These are phyloP conservation scores for Harmothoe impar DNA, from an alignment of 2,888 invertebrate genomes.

Conservation along the genomic window DNA sequence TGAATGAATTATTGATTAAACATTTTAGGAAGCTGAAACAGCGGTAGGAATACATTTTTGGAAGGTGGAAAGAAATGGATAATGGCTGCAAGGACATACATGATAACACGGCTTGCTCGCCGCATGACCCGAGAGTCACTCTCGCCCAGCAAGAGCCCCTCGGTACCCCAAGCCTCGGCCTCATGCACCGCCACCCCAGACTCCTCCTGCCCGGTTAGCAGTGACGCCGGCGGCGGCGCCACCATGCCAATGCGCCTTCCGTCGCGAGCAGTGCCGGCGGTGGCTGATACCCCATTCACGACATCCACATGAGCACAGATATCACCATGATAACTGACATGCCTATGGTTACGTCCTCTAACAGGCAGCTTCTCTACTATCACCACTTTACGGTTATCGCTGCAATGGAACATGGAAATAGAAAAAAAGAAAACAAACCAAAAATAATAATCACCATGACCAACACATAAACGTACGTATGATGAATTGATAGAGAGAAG, in stretches of 20 bases:
- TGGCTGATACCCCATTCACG: conserved; percentile 26
- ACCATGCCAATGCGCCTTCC: not conserved
- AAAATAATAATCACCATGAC: conserved; percentile 27
- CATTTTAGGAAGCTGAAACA: not conserved
- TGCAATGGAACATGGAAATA: conserved; percentile 33
- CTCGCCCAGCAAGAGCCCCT: conserved; percentile 61
- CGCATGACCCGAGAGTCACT: conserved; percentile 78
- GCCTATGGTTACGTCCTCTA: conserved; percentile 49
- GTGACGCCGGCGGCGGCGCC: not conserved
- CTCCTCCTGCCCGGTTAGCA: not conserved
- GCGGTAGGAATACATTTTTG: not conserved
- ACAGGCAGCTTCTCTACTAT: conserved; percentile 39
- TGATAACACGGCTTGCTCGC: conserved; percentile 77
- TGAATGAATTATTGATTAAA: not conserved
- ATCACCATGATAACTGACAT: conserved; percentile 66
- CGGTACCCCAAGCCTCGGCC: conserved; percentile 44
- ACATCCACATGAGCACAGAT: conserved; percentile 54
- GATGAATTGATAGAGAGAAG: not conserved
- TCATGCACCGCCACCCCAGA: conserved; percentile 10
- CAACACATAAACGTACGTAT: not conserved
- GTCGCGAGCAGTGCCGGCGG: not conserved
- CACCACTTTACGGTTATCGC: conserved; percentile 59
- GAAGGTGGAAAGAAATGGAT: too few relatives aligned
- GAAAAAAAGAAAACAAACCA: conserved; percentile 17
- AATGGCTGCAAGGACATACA: conserved; percentile 74